Base-by-base conservation (phyloP, 2,113 vertebrate species). In the Campylomormyrus tamandua region DNA sequence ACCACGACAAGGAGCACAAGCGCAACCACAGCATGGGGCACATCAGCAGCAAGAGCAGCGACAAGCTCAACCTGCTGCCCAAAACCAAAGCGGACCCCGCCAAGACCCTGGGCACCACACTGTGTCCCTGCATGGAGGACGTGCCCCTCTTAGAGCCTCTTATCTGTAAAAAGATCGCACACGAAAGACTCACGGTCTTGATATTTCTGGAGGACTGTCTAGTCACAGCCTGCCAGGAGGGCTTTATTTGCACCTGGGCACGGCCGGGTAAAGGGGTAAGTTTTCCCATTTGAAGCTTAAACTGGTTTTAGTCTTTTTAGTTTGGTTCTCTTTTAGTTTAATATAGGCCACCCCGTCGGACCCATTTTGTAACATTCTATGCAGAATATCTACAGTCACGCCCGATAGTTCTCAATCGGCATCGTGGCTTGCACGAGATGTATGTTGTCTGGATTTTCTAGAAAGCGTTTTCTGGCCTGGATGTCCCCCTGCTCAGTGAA, bases 201-300 rank as follows among this genome's bases (percentile, higher is more conserved):
- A 98, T 99, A 95, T 99, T 99, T 95, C 98, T 99, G 90, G 98
- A 99, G 97, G 98, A 99, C 97, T 99, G 98, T 97, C 96, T 99
- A 96, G 98, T 99, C 96, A 99, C 98, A 96, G 98, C 98, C 94
- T 99, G 98, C 96, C 98, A 99, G 97, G 98, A 99, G 95, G 98
- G 98, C 93, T 99, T 99, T 96, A 96, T 99, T 97, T 99, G 98
- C 98, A 99, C 98, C 94, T 99, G 98, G 98, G 98, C 98, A 94
- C 97, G 98, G 97, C 98, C 98, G 91, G 98, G 98, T 93, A 99
- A 99, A 97, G 98, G 98, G 98, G 98, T 98, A 96, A 98, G 98
- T 98, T 91, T 58, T 9, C n/a, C 49, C 48, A 53, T 35, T 21
- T 39, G 1, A 77, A 89, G 49, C 3, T 35, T 53, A 87, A 53